phyloP scores from a whole-genome alignment of 2,888 invertebrate genomes.

The Ceratothoa steindachneri region DNA sequence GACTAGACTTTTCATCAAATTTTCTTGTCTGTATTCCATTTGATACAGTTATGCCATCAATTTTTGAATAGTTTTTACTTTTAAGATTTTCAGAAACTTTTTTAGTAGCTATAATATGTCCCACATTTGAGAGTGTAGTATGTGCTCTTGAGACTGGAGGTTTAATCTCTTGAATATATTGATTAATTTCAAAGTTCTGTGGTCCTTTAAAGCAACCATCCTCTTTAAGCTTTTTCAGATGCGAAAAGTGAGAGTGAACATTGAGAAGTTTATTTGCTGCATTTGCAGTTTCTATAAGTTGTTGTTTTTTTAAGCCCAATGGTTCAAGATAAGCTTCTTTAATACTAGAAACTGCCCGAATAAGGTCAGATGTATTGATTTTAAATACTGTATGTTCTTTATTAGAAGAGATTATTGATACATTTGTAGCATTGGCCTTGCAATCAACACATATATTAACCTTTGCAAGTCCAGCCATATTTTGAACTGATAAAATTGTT shows the following conservation, averaged over 20 bases:
- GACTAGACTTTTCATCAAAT: neutral
- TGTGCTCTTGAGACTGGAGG: constrained; percentile 30
- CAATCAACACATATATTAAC: constrained; percentile 41
- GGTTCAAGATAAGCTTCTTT: constrained; percentile 37
- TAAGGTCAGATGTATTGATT: constrained; percentile 39
- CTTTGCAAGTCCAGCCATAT: constrained; percentile 32
- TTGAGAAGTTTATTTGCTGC: constrained; percentile 29
- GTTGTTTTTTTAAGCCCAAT: constrained; percentile 33
- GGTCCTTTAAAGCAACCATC: constrained; percentile 13
- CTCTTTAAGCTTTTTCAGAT: neutral
- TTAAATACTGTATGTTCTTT: constrained; percentile 44
- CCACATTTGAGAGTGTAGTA: neutral
- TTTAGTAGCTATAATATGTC: neutral
- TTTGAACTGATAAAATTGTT: neutral
- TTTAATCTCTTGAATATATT: constrained; percentile 36
- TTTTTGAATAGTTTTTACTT: neutral
- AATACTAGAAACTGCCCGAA: constrained; percentile 45
- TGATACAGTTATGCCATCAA: neutral
- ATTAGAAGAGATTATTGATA: constrained; percentile 41
- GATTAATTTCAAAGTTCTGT: constrained; percentile 45
- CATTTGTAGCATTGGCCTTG: constrained; percentile 37
- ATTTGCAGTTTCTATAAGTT: constrained; percentile 34
- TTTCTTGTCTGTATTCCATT: neutral
- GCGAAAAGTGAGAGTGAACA: neutral
- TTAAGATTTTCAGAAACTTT: neutral